A percentile compares a stretch with the other conserved stretches of the same genome.
Evolutionary conservation across 2,797 vertebrate species (phyloP).

Genomic region (Falco cherrug): DNA sequence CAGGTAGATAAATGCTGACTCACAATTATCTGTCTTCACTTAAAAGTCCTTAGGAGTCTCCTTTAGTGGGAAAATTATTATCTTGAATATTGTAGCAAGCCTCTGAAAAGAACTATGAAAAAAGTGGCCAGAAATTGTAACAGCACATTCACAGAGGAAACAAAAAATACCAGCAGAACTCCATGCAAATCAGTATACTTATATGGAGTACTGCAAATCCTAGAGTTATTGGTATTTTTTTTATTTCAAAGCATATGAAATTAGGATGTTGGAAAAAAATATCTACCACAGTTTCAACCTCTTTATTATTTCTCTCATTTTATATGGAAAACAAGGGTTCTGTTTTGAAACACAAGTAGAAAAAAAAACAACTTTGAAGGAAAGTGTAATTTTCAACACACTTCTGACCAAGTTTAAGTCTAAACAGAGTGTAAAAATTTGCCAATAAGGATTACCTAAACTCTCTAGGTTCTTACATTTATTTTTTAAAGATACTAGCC

Average conservation of each 20-base stretch:
- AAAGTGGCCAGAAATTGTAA: neutral
- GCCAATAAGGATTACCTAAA: neutral
- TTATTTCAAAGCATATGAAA: neutral
- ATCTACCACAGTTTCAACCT: neutral
- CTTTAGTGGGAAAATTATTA: neutral
- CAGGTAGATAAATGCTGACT: neutral
- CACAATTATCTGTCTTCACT: neutral
- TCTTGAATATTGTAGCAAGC: neutral
- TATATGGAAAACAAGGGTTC: neutral
- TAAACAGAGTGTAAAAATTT: neutral
- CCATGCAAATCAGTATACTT: neutral
- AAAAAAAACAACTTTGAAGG: neutral
- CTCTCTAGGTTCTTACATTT: neutral
- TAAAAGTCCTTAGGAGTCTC: neutral
- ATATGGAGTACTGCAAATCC: neutral
- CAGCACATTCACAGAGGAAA: neutral
- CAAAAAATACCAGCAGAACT: neutral
- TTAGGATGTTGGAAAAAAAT: neutral
- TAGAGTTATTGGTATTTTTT: neutral
- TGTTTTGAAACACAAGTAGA: neutral
- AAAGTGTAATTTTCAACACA: neutral
- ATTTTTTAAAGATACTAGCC: neutral
- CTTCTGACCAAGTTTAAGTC: neutral
- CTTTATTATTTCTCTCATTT: neutral
- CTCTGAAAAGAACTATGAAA: neutral